Evolutionary conservation across 1,140 invertebrate species (phyloP).

Genomic region (Drosophila prosaltans): DNA sequence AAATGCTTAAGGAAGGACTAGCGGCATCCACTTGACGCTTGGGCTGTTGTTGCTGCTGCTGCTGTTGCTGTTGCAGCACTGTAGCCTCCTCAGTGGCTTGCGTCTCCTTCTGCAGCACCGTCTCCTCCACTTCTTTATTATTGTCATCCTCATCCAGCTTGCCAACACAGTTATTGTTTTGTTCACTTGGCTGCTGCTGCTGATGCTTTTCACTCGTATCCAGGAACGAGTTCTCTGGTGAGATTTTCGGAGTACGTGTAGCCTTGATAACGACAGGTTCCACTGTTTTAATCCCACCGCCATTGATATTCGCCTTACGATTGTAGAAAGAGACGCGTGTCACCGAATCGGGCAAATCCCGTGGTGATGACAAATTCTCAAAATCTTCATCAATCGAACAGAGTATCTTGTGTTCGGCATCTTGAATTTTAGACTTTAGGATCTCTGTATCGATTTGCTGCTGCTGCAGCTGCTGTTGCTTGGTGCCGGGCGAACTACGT

Average conservation of each 20-base stretch:
- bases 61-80: conserved; percentile 20
- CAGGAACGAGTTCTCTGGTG: conserved; percentile 81
- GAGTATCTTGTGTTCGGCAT: conserved; percentile 75
- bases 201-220: conserved; percentile 52
- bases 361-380: conserved; percentile 74
- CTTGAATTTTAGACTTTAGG: conserved; percentile 77
- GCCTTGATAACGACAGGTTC: conserved; percentile 79
- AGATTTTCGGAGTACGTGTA: conserved; percentile 79
- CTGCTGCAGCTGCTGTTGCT: conserved; percentile 53
- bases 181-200: conserved; percentile 42
- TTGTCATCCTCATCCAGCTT: conserved; percentile 7
- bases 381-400: conserved; percentile 80
- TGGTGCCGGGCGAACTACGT: conserved; percentile 58
- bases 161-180: conserved; percentile 73
- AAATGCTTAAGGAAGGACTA: conserved; percentile 79
- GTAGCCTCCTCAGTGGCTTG: conserved; percentile 19
- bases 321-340: conserved; percentile 65
- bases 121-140: conserved; percentile 18
- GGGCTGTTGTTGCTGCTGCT: conserved; percentile 41
- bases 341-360: conserved; percentile 76
- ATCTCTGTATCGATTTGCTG: conserved; percentile 78
- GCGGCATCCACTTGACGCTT: conserved; percentile 78
- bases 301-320: conserved; percentile 52
- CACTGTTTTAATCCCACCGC: conserved; percentile 30
- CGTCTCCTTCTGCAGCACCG: conserved; percentile 1